Base-by-base conservation (phyloP, 2,113 vertebrate species). In the Neodontobutis hainanensis region DNA sequence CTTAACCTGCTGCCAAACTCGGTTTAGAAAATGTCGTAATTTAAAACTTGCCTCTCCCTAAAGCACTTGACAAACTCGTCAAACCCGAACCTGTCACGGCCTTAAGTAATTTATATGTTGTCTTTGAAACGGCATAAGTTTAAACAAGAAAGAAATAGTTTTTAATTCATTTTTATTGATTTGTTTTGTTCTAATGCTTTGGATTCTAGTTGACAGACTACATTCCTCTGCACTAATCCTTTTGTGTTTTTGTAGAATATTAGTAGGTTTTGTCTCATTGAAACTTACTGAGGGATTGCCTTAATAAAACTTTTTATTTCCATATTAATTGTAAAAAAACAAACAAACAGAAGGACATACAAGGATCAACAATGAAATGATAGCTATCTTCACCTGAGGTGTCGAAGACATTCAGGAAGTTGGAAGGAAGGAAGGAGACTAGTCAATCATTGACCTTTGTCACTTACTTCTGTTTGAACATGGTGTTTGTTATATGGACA, bases 31-130 rank as follows among this genome's bases (percentile, higher is more conserved):
- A 8, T 1, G 0, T 4, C 8, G 5, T 4, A 5, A 8, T 77
- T 68, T 56, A 38, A 27, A 46, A 0, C 0, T 38, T 10, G 3
- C 56, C 0, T 53, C 32, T 15, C 2, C 3, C 6, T 4, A 10
- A 9, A 10, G 4, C 2, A 3, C 2, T 2, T 8, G 0, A 2
- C 11, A 1, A 8, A 0, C 4, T 10, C 3, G 0, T 8, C 0
- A 0, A 32, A 53, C 12, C 0, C 0, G 4, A 0, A 4, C 15
- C 0, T 36, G 15, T 4, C 34, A 3, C 11, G 32, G 0, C 3
- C 0, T 46, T 0, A 0, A 11, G 0, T 35, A 19, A 50, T 0
- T 46, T 36, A 0, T 0, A 43, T 8, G 8, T 42, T 0, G 6
- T 6, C n/a, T 78, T 59, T 0, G 49, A 38, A 0, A 66, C 73